Evolutionary conservation across 2,888 invertebrate genomes (phyloP).

Genomic region (Loripinus fragilis): DNA sequence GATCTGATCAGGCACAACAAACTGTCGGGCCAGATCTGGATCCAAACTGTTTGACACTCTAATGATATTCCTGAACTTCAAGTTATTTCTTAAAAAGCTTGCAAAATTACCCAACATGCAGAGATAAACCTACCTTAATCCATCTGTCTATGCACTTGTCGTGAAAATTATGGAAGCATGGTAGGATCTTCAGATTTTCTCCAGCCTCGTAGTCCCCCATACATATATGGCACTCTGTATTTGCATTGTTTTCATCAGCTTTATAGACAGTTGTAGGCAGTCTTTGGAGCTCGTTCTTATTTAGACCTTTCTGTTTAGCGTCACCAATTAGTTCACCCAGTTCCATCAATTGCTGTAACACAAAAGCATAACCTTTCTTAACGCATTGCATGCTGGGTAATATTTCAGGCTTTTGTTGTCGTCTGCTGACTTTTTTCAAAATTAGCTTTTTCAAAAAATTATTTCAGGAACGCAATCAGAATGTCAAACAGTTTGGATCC

Average conservation of each 20-base stretch:
- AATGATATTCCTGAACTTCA: too few species aligned
- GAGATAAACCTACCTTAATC: conserved; percentile 10
- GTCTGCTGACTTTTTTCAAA: too few species aligned
- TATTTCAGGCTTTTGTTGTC: too few species aligned
- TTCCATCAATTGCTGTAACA: conserved; percentile 62
- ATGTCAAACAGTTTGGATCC: too few species aligned
- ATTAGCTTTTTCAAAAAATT: too few species aligned
- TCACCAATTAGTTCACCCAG: conserved; percentile 72
- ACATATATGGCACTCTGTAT: conserved; percentile 77
- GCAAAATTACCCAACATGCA: neutral
- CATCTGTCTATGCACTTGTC: conserved; percentile 21
- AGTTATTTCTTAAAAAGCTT: neutral
- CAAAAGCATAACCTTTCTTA: too few species aligned
- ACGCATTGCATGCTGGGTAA: too few species aligned
- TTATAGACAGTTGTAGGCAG: conserved; percentile 64
- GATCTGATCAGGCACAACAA: too few species aligned
- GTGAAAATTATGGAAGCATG: conserved; percentile 24
- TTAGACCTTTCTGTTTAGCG: conserved; percentile 66
- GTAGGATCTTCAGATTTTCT: conserved; percentile 15
- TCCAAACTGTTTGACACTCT: too few species aligned
- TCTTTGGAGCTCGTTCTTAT: conserved; percentile 52
- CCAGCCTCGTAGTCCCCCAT: conserved; percentile 77
- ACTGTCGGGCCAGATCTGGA: too few species aligned
- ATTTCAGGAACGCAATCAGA: too few species aligned
- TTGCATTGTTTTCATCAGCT: conserved; percentile 14